These are phyloP conservation scores for Syritta pipiens DNA, from an alignment of 2,888 invertebrate genomes.

Conservation along the genomic window DNA sequence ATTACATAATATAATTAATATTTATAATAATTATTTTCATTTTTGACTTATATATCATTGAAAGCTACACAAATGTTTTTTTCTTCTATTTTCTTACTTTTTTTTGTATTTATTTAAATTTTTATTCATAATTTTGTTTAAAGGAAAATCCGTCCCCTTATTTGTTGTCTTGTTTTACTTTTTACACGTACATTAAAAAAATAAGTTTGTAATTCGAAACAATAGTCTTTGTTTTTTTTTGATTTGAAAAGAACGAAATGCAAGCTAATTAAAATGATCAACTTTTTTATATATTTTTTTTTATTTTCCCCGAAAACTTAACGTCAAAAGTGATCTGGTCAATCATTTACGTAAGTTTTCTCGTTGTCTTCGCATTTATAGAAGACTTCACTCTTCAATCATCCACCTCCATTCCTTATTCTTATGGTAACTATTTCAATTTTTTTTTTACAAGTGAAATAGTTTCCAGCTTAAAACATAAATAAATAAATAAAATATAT, in stretches of 20 bases:
- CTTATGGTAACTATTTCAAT: conserved; percentile 42
- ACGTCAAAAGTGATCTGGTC: conserved; percentile 55
- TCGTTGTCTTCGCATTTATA: conserved; percentile 18
- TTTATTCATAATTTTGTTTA: background rate
- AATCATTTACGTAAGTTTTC: conserved; percentile 63
- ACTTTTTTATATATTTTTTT: background rate
- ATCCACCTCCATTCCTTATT: background rate
- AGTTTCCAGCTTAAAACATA: conserved; percentile 21
- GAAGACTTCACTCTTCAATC: conserved; percentile 3
- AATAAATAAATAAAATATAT: background rate
- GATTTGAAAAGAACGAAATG: conserved; percentile 13
- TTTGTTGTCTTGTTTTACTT: conserved; percentile 12
- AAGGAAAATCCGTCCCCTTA: conserved; percentile 25
- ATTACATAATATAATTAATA: conserved; percentile 52
- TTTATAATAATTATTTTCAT: conserved; percentile 45
- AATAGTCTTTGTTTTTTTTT: background rate
- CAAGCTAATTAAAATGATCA: background rate
- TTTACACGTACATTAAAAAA: conserved; percentile 30
- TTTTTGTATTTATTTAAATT: background rate
- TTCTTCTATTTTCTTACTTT: conserved; percentile 17
- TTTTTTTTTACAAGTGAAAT: conserved; percentile 18
- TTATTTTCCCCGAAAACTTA: conserved; percentile 54
- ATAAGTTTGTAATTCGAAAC: background rate
- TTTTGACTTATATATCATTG: conserved; percentile 42
- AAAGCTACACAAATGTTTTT: conserved; percentile 50